Percentiles rank a stretch among this genome's conserved stretches.
phyloP scores from a whole-genome alignment of 2,888 invertebrate species.

The Drosophila lacicola region DNA sequence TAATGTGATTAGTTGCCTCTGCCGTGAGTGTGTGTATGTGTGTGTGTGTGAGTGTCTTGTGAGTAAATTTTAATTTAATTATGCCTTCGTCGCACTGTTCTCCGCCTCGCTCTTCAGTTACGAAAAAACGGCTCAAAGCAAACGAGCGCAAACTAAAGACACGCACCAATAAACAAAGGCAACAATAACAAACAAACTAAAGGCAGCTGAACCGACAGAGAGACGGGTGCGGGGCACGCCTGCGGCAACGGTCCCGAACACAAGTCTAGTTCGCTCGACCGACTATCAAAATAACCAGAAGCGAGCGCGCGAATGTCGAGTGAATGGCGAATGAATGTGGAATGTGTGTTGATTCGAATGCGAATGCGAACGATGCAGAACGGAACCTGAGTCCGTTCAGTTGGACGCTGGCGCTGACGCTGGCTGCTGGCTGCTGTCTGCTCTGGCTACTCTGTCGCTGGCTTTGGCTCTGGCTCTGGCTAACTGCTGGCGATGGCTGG shows the following conservation, averaged over 20 bases:
- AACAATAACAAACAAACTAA: constrained; percentile 58
- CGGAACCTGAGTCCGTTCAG: constrained; percentile 27
- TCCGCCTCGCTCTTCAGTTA: constrained; percentile 34
- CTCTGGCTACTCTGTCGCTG: constrained; percentile 17
- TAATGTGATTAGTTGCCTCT: constrained; percentile 72
- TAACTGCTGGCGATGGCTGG: constrained; percentile 45
- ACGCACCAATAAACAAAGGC: constrained; percentile 76
- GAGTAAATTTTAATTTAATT: constrained; percentile 77
- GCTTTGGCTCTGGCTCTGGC: not conserved
- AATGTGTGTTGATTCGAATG: constrained; percentile 32
- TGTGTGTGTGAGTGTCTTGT: constrained; percentile 37
- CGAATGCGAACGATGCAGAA: constrained; percentile 28
- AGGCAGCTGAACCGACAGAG: constrained; percentile 26
- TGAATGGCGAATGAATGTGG: constrained; percentile 52
- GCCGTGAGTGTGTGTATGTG: constrained; percentile 16
- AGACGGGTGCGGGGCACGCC: constrained; percentile 7
- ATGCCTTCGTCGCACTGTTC: constrained; percentile 56
- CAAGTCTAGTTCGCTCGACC: constrained; percentile 20
- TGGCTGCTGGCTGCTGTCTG: constrained; percentile 3
- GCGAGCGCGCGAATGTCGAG: constrained; percentile 32
- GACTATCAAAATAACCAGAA: constrained; percentile 19
- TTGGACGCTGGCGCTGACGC: constrained; percentile 10
- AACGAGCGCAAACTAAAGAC: constrained; percentile 59
- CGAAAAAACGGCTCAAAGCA: constrained; percentile 70
- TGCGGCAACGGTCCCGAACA: not conserved